These are phyloP conservation scores for Drosophila mimetica DNA, from an alignment of 2,888 invertebrate species.

Conservation along the genomic window DNA sequence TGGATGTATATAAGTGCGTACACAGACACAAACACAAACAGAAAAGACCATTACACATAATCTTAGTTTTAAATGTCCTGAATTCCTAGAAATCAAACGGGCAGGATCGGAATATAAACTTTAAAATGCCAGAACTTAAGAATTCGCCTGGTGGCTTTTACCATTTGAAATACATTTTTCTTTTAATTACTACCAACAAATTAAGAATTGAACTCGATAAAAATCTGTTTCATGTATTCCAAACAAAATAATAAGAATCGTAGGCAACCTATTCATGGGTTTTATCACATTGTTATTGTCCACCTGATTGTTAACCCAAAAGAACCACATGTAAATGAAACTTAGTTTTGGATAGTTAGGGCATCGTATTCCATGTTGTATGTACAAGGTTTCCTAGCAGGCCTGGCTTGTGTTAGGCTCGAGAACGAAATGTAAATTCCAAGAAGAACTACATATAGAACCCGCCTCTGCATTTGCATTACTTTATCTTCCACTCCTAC, in stretches of 20 bases:
- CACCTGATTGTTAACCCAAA: conserved; percentile 20
- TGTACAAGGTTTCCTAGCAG: conserved; percentile 45
- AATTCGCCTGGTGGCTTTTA: not conserved
- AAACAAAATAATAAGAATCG: not conserved
- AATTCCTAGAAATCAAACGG: conserved; percentile 5
- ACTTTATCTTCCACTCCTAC: conserved; percentile 49
- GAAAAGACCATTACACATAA: conserved; percentile 63
- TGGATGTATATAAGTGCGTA: conserved; percentile 46
- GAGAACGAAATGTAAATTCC: conserved; percentile 36
- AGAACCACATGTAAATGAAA: conserved; percentile 29
- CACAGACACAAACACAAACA: conserved; percentile 19
- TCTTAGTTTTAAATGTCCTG: conserved; percentile 66
- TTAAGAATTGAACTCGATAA: not conserved
- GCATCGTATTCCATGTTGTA: conserved; percentile 27
- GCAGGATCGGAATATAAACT: conserved; percentile 4
- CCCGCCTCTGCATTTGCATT: conserved; percentile 36
- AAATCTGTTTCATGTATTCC: not conserved
- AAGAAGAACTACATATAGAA: conserved; percentile 31
- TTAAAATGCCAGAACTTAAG: not conserved
- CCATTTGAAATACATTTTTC: not conserved
- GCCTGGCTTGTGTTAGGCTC: conserved; percentile 38
- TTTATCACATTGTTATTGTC: conserved; percentile 27
- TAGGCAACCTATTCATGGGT: not conserved
- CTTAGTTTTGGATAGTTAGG: conserved; percentile 28
- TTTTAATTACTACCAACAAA: not conserved